Evolutionary conservation across 2,888 invertebrate species (phyloP).

Genomic region (Himalopsyche japonica): DNA sequence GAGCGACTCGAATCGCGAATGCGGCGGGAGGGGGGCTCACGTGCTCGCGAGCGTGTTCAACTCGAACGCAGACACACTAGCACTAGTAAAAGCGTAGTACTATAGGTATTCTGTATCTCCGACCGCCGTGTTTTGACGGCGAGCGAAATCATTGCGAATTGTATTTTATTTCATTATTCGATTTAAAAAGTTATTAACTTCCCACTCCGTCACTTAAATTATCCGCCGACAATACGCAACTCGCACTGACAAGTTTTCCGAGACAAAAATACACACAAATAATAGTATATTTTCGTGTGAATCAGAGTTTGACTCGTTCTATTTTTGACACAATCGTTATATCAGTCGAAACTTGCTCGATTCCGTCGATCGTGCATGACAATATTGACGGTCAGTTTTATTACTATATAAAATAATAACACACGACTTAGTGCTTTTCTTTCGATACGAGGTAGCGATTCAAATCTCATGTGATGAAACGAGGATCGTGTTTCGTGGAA

Average conservation of each 20-base stretch:
- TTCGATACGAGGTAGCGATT: neutral
- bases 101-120: neutral
- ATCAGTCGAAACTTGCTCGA: neutral
- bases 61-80: neutral
- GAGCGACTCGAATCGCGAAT: neutral
- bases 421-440: neutral
- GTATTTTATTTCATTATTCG: neutral
- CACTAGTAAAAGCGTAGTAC: neutral
- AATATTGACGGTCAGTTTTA: neutral
- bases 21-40: slow-evolving; percentile 10
- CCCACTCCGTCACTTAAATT: neutral
- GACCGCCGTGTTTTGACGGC: neutral
- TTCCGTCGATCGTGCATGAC: neutral
- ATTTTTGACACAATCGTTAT: neutral
- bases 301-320: neutral
- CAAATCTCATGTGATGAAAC: neutral
- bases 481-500: neutral
- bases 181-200: neutral
- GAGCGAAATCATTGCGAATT: neutral
- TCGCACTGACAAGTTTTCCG: neutral
- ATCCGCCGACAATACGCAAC: neutral
- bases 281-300: neutral
- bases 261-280: neutral
- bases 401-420: neutral
- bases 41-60: slow-evolving; percentile 16